Evolutionary conservation across 2,113 vertebrate genomes (phyloP).

Genomic region (Alexandromys fortis): DNA sequence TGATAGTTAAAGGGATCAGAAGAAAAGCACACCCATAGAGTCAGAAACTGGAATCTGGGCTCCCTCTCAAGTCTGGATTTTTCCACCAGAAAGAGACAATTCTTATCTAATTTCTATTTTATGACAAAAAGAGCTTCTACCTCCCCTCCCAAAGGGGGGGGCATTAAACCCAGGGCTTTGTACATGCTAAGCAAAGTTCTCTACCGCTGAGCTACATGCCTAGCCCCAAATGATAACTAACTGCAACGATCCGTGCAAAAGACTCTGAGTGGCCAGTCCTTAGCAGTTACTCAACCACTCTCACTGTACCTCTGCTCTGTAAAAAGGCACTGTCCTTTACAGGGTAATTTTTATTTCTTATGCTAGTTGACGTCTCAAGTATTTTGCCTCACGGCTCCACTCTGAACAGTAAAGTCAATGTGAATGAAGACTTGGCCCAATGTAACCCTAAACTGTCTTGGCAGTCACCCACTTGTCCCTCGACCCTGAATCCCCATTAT

Average conservation of each 20-base stretch:
- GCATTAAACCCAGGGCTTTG: not conserved
- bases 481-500: not conserved
- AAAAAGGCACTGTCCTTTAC: not conserved
- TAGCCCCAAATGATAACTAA: not conserved
- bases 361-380: not conserved
- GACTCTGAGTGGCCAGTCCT: not conserved
- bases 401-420: not conserved
- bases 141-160: not conserved
- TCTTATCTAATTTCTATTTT: not conserved
- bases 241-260: not conserved
- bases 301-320: not conserved
- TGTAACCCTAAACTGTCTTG: not conserved
- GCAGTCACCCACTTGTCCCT: not conserved
- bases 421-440: not conserved
- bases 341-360: not conserved
- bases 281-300: not conserved
- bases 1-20: not conserved
- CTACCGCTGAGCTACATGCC: not conserved
- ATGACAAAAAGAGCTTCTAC: not conserved
- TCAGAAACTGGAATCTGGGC: not conserved
- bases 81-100: slow-evolving; percentile 35
- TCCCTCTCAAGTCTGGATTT: slow-evolving; percentile 53
- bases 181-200: not conserved
- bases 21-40: not conserved
- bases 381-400: not conserved